Evolutionary conservation across 2,888 invertebrate species (phyloP).

Genomic region (Drosophila kuntzei): DNA sequence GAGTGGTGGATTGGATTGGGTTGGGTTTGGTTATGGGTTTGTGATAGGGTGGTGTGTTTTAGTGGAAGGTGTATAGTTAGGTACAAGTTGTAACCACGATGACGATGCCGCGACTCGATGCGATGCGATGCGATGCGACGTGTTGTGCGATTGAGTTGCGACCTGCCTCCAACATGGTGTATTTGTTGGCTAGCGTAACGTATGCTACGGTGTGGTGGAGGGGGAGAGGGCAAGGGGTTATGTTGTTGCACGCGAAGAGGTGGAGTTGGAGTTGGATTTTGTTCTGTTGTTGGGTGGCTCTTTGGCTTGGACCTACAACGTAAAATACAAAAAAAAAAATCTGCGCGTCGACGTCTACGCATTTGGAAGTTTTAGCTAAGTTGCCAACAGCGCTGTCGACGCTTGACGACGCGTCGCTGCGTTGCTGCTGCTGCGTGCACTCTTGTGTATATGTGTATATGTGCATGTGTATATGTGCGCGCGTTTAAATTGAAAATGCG

Average conservation of each 20-base stretch:
- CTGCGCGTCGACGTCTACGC: conserved; percentile 62
- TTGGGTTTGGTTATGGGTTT: too few relatives aligned
- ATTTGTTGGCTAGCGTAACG: conserved; percentile 34
- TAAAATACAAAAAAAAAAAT: conserved; percentile 53
- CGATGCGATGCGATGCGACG: conserved; percentile 28
- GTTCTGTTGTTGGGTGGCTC: conserved; percentile 18
- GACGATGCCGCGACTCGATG: conserved; percentile 20
- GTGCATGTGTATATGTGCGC: conserved; percentile 38
- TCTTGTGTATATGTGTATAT: conserved; percentile 15
- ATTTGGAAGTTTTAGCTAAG: conserved; percentile 62
- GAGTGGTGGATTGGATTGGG: conserved; percentile 2
- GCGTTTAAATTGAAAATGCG: conserved; percentile 76
- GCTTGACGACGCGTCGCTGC: conserved; percentile 19
- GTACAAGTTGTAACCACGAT: conserved; percentile 57
- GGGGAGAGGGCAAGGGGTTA: background rate
- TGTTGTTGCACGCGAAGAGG: background rate
- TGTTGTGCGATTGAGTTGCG: conserved; percentile 49
- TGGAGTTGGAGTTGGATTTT: conserved; percentile 9
- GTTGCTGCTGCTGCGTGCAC: conserved; percentile 34
- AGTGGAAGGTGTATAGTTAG: conserved; percentile 19
- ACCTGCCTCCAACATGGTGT: conserved; percentile 39
- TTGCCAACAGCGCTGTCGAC: conserved; percentile 36
- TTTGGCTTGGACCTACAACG: conserved; percentile 54
- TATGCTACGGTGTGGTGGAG: background rate
- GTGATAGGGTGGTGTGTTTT: conserved; percentile 5